phyloP scores from a whole-genome alignment of 1,140 invertebrate species.

The Meloidogyne floridensis region DNA sequence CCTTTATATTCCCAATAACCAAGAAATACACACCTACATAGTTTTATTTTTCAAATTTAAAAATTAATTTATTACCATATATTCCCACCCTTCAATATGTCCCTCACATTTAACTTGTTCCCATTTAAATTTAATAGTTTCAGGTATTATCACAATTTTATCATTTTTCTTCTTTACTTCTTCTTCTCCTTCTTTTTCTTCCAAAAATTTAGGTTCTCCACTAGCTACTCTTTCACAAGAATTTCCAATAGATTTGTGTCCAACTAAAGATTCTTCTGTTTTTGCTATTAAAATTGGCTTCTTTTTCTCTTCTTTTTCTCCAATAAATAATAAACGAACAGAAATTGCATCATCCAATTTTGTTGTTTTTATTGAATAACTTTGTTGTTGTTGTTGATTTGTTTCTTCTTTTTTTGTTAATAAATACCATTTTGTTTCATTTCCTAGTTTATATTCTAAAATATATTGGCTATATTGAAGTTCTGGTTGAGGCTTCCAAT shows the following conservation, averaged over 20 bases:
- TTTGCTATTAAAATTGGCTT: slow-evolving; percentile 46
- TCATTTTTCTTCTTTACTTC: neutral
- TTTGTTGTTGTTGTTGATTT: slow-evolving; percentile 14
- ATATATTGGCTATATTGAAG: slow-evolving; percentile 45
- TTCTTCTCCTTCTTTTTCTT: neutral
- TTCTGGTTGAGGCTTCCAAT: slow-evolving; percentile 55
- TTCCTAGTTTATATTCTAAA: slow-evolving; percentile 57
- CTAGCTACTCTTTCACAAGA: slow-evolving; percentile 30
- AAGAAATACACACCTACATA: neutral
- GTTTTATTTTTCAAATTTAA: neutral
- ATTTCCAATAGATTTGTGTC: slow-evolving; percentile 16
- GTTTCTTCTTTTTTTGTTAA: slow-evolving; percentile 43
- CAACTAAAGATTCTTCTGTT: slow-evolving; percentile 40
- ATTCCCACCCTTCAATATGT: slow-evolving; percentile 61
- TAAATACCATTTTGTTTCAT: slow-evolving; percentile 59
- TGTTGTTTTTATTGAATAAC: slow-evolving; percentile 39
- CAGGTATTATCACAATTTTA: slow-evolving; percentile 11
- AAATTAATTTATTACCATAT: slow-evolving; percentile 47
- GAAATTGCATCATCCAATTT: slow-evolving; percentile 56
- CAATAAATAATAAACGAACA: slow-evolving; percentile 53
- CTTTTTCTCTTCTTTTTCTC: neutral
- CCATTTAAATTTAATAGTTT: slow-evolving; percentile 54
- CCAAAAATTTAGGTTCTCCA: slow-evolving; percentile 42
- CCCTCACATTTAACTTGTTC: slow-evolving; percentile 55
- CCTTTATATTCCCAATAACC: neutral